Base-by-base conservation (phyloP, 2,797 vertebrate species). In the Danio albolineatus region DNA sequence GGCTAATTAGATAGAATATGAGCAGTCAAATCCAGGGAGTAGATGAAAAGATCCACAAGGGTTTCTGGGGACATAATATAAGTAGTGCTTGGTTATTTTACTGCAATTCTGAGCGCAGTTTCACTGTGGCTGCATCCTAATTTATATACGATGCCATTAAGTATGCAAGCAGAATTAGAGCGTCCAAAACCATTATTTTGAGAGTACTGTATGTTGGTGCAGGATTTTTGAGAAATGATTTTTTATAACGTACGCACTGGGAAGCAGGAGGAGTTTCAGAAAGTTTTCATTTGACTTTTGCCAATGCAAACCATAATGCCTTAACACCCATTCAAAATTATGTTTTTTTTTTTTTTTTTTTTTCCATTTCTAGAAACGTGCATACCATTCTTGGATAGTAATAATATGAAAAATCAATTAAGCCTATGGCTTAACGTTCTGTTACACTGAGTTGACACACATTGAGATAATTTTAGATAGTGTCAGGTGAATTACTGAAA, bases 1-100 rank as follows among this genome's bases (percentile, higher is more conserved):
- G 65, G 66, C 54, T 78, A 78, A 78, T 78, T 70, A 69, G 64
- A 64, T 65, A 64, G 60, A 66, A 43, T 56, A 78, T 69, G 76
- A 78, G 56, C 28, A 78, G 69, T 79, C 67, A 73, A 56, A 73
- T 46, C 48, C 60, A 56, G 19, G 19, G 59, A 79, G 62, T 59
- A 73, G 21, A 60, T 48, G n/a, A 78, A 70, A 79, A 8, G 10
- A 38, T 56, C 69, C 69, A 79, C 48, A 73, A 62, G 78, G 17
- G 48, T 21, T 54, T 79, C 41, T 48, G 39, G 44, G 28, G 49
- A 79, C 19, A 70, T 49, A 61, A 60, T 70, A 54, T 43, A 51
- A 51, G 54, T 41, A 49, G 36, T 28, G 44, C 28, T 60, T 69
- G 51, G 57, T 38, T 10, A 21, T 39, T 78, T 60, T 41, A 39